Conservation (phyloP, 1,140 invertebrate species). For the Macrosteles quadrilineatus region DNA sequence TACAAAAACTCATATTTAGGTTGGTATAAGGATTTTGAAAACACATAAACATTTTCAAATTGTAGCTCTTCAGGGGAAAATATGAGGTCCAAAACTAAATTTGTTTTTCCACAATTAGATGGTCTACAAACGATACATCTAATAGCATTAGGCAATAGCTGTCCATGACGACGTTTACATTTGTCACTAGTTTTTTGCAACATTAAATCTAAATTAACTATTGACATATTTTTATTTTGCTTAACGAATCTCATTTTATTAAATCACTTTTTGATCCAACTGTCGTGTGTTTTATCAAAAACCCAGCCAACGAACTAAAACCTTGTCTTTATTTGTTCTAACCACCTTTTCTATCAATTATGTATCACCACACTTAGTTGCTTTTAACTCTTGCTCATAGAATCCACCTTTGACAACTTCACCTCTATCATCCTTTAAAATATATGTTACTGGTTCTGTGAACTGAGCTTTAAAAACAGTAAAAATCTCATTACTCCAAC, state of each 20-base stretch:
- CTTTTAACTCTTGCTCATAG: slow-evolving; percentile 44
- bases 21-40: slow-evolving; percentile 49
- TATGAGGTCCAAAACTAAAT: slow-evolving; percentile 45
- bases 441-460: slow-evolving; percentile 33
- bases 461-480: slow-evolving; percentile 28
- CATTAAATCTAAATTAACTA: background rate
- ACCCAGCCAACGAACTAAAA: slow-evolving; percentile 48
- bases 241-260: slow-evolving; percentile 7
- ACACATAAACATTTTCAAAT: slow-evolving; percentile 50
- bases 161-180: slow-evolving; percentile 36
- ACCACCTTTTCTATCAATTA: slow-evolving; percentile 47
- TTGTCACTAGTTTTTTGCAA: background rate
- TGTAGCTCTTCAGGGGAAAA: slow-evolving; percentile 43
- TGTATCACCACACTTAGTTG: slow-evolving; percentile 42
- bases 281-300: slow-evolving; percentile 43
- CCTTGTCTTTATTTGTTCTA: slow-evolving; percentile 41
- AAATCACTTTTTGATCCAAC: slow-evolving; percentile 43
- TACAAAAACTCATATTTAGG: slow-evolving; percentile 46
- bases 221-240: background rate
- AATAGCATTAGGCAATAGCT: slow-evolving; percentile 40
- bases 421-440: slow-evolving; percentile 29
- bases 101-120: slow-evolving; percentile 50
- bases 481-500: slow-evolving; percentile 36
- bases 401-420: slow-evolving; percentile 41
- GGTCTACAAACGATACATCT: slow-evolving; percentile 44